A percentile compares a stretch with the other conserved stretches of the same genome.
These are phyloP conservation scores for Stenotaenia linearis DNA, from an alignment of 2,888 invertebrate species.

Conservation along the genomic window DNA sequence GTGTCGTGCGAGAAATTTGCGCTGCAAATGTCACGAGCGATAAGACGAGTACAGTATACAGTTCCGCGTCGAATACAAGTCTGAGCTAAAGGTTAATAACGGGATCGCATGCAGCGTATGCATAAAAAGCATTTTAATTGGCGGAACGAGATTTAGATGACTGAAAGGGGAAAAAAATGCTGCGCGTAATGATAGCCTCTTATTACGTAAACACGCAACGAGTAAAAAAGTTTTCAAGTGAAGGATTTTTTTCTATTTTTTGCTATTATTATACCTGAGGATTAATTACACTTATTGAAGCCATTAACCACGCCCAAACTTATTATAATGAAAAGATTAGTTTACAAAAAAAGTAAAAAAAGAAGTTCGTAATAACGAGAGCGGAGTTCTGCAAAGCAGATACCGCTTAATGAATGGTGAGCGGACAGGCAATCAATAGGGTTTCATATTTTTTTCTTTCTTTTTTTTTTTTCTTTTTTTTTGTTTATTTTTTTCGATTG, in stretches of 20 bases:
- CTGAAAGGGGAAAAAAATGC: background rate
- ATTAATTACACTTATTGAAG: background rate
- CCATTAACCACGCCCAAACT: background rate
- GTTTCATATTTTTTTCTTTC: no score
- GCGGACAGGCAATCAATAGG: background rate
- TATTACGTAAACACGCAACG: background rate
- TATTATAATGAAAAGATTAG: background rate
- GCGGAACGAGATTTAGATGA: background rate
- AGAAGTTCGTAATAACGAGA: background rate
- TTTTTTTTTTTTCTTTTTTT: background rate
- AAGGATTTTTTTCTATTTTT: background rate
- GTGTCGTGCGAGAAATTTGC: background rate
- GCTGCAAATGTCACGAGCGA: background rate
- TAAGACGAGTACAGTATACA: background rate
- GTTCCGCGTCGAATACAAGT: background rate
- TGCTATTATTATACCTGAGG: background rate
- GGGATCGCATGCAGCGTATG: background rate
- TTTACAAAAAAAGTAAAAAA: background rate
- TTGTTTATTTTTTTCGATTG: background rate
- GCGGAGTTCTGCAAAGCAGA: background rate
- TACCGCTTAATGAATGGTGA: background rate
- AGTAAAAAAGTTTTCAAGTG: background rate
- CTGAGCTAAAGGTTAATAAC: background rate
- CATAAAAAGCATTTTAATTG: background rate
- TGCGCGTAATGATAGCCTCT: background rate